Evolutionary conservation across 1,140 invertebrate species (phyloP).

Genomic region (Rhopalosiphum maidis): DNA sequence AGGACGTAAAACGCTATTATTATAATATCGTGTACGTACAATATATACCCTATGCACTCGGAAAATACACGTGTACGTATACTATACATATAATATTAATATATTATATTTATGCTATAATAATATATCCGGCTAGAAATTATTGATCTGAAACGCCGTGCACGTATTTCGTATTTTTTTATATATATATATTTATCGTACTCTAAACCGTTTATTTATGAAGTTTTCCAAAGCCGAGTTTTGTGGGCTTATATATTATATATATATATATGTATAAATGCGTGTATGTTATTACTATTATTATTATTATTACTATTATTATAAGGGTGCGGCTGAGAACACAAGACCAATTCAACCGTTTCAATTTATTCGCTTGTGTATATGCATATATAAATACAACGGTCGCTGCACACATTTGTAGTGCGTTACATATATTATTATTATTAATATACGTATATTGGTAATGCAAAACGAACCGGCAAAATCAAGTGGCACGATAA

Average conservation of each 20-base stretch:
- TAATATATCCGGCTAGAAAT: slow-evolving; percentile 36
- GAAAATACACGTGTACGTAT: not conserved
- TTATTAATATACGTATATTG: not conserved
- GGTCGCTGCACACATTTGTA: not conserved
- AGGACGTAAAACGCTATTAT: not conserved
- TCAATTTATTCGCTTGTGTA: not conserved
- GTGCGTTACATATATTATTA: not conserved
- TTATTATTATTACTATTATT: not conserved
- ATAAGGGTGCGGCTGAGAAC: not conserved
- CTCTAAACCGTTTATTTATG: slow-evolving; percentile 20
- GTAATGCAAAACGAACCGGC: not conserved
- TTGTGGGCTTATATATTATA: not conserved
- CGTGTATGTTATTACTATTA: not conserved
- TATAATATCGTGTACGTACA: not conserved
- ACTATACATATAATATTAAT: not conserved
- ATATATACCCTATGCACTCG: not conserved
- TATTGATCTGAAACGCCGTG: slow-evolving; percentile 29
- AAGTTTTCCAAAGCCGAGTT: slow-evolving; percentile 7
- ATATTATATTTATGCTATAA: not conserved
- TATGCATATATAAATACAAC: not conserved
- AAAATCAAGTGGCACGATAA: not conserved
- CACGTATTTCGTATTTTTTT: not conserved
- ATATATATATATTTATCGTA: not conserved
- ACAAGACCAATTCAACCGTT: slow-evolving; percentile 22
- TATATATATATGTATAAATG: not conserved